Base-by-base conservation (phyloP, 2,113 vertebrate species). In the Pteropus alecto region DNA sequence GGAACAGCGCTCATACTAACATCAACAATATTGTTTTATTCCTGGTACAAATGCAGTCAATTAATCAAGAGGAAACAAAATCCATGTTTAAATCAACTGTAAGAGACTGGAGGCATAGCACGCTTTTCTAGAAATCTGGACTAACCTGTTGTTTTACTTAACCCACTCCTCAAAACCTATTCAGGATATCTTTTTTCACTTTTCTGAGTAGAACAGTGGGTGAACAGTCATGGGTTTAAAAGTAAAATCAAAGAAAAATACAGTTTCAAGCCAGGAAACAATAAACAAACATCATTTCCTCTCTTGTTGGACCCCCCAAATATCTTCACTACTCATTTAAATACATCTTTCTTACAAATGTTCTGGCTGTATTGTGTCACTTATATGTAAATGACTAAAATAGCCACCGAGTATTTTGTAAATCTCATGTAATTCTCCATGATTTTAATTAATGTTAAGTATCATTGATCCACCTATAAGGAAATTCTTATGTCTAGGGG, bases 401-500 rank as follows among this genome's bases (percentile, higher is more conserved):
- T 10, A 16, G 15, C 48, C 35, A 61, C 19, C 13, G 61, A 15
- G 46, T 30, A 46, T 71, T 95, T 91, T 61, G 26, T 63, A 90
- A 97, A 77, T 87, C 54, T 19, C 22, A 63, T 85, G 33, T 73
- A 61, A 93, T 56, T 89, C 73, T 94, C 30, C 24, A 74, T 16
- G 38, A 67, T 71, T 76, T 68, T 81, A 90, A 90, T 93, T 94
- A 87, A 88, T 35, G 13, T 58, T 85, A 94, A 81, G 78, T 91
- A 79, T 46, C 60, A 90, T 87, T 94, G 90, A 87, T 93, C 76
- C 10, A 77, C 54, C 18, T 18, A 85, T 90, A 90, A 91, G 61
- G 91, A 91, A 94, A 95, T 94, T 95, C 54, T 92, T 87, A 63
- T 12, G 21, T 43, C 78, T 78, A 76, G 61, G 85, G 70, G 94